Evolutionary conservation across 2,888 invertebrate genomes (phyloP).

Genomic region (Netelia melanura): DNA sequence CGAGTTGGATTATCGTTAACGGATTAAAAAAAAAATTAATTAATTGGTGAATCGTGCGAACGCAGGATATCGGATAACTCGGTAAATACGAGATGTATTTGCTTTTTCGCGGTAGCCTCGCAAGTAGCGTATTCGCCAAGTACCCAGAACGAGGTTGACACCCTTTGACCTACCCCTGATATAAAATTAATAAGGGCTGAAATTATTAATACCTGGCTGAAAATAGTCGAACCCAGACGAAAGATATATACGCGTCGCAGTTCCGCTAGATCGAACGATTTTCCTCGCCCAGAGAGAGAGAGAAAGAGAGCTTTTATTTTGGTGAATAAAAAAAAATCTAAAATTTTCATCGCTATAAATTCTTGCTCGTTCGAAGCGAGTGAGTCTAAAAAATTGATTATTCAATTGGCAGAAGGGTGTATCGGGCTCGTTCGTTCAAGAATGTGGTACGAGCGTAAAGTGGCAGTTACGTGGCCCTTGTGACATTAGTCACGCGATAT

Average conservation of each 20-base stretch:
- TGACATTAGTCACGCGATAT: too few relatives aligned
- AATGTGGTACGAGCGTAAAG: too few relatives aligned
- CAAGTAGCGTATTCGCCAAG: background rate
- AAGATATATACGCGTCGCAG: background rate
- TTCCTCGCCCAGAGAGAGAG: background rate
- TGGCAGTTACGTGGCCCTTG: too few relatives aligned
- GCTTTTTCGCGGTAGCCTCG: constrained; percentile 26
- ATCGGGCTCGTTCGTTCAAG: too few relatives aligned
- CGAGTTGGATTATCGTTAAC: constrained; percentile 43
- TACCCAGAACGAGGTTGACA: constrained; percentile 11
- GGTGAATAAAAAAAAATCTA: too few relatives aligned
- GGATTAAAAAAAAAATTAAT: constrained; percentile 73
- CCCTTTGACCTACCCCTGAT: constrained; percentile 32
- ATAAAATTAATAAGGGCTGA: constrained; percentile 8
- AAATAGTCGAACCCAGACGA: background rate
- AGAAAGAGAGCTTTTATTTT: background rate
- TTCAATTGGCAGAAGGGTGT: too few relatives aligned
- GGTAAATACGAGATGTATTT: constrained; percentile 35
- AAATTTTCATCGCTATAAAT: too few relatives aligned
- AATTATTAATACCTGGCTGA: constrained; percentile 25
- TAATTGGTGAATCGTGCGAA: constrained; percentile 69
- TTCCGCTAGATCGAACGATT: constrained; percentile 7
- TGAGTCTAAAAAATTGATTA: too few relatives aligned
- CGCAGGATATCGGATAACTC: background rate
- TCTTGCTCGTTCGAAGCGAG: too few relatives aligned